phyloP scores from a whole-genome alignment of 64 coral and sea anemone genomes.

The Catalaphyllia jardinei region DNA sequence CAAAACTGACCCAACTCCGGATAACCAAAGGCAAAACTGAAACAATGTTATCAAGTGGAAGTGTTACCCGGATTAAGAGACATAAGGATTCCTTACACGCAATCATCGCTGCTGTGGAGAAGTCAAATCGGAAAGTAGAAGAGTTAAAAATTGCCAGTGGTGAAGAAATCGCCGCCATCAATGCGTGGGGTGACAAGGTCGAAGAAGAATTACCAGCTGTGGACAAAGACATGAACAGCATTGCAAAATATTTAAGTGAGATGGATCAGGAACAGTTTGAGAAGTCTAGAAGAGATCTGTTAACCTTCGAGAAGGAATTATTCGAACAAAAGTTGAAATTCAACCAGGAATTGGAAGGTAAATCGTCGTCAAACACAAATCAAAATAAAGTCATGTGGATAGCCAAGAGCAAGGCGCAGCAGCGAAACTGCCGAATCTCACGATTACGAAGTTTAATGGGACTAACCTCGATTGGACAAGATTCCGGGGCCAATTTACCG shows the following conservation, averaged over 20 bases:
- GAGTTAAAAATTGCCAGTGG: too few relatives aligned
- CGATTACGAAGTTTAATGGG: too few relatives aligned
- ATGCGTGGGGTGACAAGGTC: too few relatives aligned
- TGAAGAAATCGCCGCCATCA: too few relatives aligned
- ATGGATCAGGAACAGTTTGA: too few relatives aligned
- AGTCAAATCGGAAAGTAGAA: conserved; percentile 9
- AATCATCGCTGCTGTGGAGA: not conserved
- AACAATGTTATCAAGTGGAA: too few relatives aligned
- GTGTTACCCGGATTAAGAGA: not conserved
- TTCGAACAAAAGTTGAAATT: not conserved
- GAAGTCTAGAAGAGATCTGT: not conserved
- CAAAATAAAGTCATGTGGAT: not conserved
- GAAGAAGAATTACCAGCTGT: conserved; percentile 1
- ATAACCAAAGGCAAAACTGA: too few relatives aligned
- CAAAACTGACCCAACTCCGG: not conserved
- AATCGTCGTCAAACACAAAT: not conserved
- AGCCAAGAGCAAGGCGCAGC: not conserved
- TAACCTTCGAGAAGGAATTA: conserved; percentile 1
- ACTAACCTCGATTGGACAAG: too few relatives aligned
- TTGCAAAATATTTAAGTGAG: not conserved
- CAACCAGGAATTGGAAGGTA: too few relatives aligned
- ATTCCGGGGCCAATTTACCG: too few relatives aligned
- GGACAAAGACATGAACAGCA: not conserved
- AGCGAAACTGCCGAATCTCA: conserved; percentile 40
- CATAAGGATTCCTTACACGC: not conserved